Percentiles rank a stretch among this genome's conserved stretches.
These are phyloP conservation scores for Yponomeuta malinellus DNA, from an alignment of 2,888 invertebrate species.

Conservation along the genomic window DNA sequence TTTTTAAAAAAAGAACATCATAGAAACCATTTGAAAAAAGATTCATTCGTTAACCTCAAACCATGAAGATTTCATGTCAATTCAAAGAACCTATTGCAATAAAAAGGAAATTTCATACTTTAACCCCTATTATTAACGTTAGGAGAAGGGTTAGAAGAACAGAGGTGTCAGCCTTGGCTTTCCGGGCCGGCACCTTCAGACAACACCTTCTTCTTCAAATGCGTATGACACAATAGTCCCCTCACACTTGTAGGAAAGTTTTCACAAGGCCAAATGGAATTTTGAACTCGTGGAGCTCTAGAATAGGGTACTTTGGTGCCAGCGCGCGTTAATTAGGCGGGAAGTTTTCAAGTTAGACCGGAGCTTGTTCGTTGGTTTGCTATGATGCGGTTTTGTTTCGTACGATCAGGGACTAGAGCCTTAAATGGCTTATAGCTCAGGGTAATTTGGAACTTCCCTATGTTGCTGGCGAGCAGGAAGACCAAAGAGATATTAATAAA, in stretches of 20 bases:
- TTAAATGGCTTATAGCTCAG: neutral
- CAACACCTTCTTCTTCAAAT: neutral
- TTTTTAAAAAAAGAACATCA: no score
- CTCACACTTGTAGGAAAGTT: neutral
- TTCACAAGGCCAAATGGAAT: neutral
- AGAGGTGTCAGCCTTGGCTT: neutral
- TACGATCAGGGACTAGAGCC: neutral
- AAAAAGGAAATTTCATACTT: no score
- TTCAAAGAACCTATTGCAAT: no score
- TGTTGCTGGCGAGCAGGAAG: neutral
- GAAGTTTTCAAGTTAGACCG: slow-evolving; percentile 6
- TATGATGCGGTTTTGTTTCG: slow-evolving; percentile 5
- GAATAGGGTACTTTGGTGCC: neutral
- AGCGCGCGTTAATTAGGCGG: slow-evolving; percentile 5
- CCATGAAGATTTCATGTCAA: no score
- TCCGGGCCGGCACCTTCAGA: neutral
- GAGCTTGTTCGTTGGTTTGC: neutral
- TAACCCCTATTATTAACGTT: no score
- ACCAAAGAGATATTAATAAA: no score
- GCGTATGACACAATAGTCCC: neutral
- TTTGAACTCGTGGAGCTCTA: neutral
- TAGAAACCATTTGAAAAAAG: no score
- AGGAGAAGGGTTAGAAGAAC: no score
- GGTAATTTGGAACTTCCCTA: neutral
- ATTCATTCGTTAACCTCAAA: no score